Percentiles rank a stretch among this genome's conserved stretches.
Evolutionary conservation across 2,113 vertebrate genomes (phyloP).

Genomic region (Sinocyclocheilus anshuiensis): DNA sequence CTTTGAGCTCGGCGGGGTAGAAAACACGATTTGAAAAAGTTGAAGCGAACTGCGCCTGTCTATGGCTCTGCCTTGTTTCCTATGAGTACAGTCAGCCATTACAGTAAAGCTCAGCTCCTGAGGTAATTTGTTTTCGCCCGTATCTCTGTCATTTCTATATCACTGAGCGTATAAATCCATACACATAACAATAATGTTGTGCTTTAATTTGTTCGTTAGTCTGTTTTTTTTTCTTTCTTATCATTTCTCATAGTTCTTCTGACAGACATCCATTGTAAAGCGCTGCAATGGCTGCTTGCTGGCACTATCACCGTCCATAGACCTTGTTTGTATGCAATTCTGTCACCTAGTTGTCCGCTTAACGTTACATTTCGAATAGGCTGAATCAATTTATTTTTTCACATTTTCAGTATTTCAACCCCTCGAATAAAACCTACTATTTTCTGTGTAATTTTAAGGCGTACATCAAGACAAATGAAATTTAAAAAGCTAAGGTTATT

Average conservation of each 20-base stretch:
- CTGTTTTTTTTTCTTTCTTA: slow-evolving; percentile 26
- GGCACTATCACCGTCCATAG: slow-evolving; percentile 45
- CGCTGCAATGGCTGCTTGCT: slow-evolving; percentile 74
- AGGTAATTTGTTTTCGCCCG: slow-evolving; percentile 61
- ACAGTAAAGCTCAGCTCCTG: slow-evolving; percentile 78
- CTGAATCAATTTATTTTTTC: slow-evolving; percentile 49
- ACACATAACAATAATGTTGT: neutral
- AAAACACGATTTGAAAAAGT: slow-evolving; percentile 83
- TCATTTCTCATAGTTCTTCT: slow-evolving; percentile 67
- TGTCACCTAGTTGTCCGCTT: slow-evolving; percentile 58
- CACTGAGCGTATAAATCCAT: neutral
- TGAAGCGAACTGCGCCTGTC: slow-evolving; percentile 84
- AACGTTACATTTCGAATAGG: slow-evolving; percentile 68
- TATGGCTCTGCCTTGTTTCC: slow-evolving; percentile 80
- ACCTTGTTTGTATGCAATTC: slow-evolving; percentile 62
- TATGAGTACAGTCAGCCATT: slow-evolving; percentile 93
- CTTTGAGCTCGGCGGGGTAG: slow-evolving; percentile 55
- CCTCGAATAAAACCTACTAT: slow-evolving; percentile 45
- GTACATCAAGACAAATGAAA: neutral
- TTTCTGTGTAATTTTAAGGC: slow-evolving; percentile 48
- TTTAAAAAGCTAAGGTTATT: slow-evolving; percentile 54
- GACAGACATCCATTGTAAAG: slow-evolving; percentile 71
- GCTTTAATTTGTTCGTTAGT: slow-evolving; percentile 21
- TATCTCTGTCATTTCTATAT: slow-evolving; percentile 42
- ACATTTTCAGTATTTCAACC: slow-evolving; percentile 50